Conservation (phyloP, 1,140 invertebrate genomes). For the Achatina immaculata region DNA sequence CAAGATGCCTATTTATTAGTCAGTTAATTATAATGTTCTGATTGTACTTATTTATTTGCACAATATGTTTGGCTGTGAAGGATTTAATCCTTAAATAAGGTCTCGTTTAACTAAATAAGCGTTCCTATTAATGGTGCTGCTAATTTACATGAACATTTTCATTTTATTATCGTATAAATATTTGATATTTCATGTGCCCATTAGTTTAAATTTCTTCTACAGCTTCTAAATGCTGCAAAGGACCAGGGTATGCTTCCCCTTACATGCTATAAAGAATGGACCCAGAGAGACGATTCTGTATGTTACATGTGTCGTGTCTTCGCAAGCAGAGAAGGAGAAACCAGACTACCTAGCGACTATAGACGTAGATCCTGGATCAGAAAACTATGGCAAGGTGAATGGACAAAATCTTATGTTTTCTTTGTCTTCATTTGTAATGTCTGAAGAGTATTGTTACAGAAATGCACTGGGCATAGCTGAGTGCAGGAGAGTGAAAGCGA, state of each 20-base stretch:
- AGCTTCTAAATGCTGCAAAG: conserved; percentile 46
- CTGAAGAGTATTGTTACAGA: not conserved
- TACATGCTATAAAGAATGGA: conserved; percentile 84
- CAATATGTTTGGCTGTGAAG: too few species aligned
- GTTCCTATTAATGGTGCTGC: too few species aligned
- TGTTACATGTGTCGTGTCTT: conserved; percentile 78
- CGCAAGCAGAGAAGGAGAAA: conserved; percentile 42
- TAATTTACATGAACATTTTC: too few species aligned
- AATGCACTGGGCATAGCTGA: not conserved
- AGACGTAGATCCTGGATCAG: conserved; percentile 89
- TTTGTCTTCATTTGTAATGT: not conserved
- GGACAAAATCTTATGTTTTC: too few species aligned
- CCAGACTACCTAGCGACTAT: conserved; percentile 91
- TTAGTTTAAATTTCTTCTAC: conserved; percentile 17
- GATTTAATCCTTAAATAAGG: too few species aligned
- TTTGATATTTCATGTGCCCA: too few species aligned
- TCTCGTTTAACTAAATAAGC: too few species aligned
- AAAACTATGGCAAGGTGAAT: conserved; percentile 85
- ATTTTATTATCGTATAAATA: too few species aligned
- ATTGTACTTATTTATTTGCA: too few species aligned
- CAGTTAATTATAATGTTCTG: too few species aligned
- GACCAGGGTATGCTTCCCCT: conserved; percentile 75
- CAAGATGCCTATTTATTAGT: too few species aligned
- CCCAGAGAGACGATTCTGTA: conserved; percentile 88
- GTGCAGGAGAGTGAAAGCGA: not conserved